These are phyloP conservation scores for Parauchenoglanis ngamensis DNA, from an alignment of 2,797 vertebrate species.

Conservation along the genomic window DNA sequence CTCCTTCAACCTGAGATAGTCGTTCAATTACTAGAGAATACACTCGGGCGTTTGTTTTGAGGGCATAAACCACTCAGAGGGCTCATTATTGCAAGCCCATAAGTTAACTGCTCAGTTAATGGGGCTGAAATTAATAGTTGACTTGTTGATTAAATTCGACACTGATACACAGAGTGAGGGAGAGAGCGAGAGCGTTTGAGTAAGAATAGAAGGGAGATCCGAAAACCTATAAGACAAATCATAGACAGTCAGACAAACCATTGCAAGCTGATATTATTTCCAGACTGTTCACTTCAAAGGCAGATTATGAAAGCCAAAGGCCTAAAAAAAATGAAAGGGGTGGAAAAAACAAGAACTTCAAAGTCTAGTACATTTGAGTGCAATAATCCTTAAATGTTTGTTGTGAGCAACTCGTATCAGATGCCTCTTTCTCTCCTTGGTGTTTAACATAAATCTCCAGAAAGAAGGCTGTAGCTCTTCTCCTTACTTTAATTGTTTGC, in stretches of 20 bases:
- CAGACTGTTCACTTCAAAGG: conserved; percentile 77
- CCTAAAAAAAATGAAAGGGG: conserved; percentile 56
- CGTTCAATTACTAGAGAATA: conserved; percentile 11
- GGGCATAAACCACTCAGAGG: conserved; percentile 40
- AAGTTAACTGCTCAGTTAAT: conserved; percentile 67
- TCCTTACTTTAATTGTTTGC: conserved; percentile 23
- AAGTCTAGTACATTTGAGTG: conserved; percentile 73
- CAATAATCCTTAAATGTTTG: conserved; percentile 78
- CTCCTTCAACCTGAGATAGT: background rate
- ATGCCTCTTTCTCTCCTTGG: conserved; percentile 62
- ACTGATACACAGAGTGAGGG: conserved; percentile 55
- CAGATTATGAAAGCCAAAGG: conserved; percentile 71
- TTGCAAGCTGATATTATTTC: conserved; percentile 77
- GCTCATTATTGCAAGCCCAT: conserved; percentile 67
- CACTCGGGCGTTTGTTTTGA: conserved; percentile 17
- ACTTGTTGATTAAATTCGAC: conserved; percentile 66
- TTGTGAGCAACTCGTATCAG: conserved; percentile 71
- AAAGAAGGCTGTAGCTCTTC: conserved; percentile 1
- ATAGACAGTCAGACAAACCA: conserved; percentile 66
- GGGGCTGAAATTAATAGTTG: conserved; percentile 67
- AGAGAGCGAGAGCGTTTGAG: conserved; percentile 27
- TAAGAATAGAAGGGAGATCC: conserved; percentile 47
- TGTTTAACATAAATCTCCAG: conserved; percentile 48
- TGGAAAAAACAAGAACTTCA: conserved; percentile 75
- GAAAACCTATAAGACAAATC: conserved; percentile 47